Percentiles rank a stretch among this genome's conserved stretches.
These are phyloP conservation scores for Sipha maydis DNA, from an alignment of 2,888 invertebrate species.

Conservation along the genomic window DNA sequence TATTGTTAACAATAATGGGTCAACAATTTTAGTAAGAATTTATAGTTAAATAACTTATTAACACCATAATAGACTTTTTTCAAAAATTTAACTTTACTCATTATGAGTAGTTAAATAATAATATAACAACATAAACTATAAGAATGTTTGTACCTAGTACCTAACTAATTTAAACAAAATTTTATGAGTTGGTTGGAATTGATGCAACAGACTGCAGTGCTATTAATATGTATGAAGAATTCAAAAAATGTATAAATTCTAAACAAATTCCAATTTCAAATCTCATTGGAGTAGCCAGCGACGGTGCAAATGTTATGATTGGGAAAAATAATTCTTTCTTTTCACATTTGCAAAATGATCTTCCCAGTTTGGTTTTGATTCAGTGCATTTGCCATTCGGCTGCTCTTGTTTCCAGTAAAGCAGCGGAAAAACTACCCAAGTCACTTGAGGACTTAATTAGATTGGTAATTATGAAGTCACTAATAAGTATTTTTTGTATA, in stretches of 20 bases:
- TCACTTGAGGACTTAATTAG: not conserved
- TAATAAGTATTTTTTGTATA: not conserved
- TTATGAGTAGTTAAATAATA: too few species aligned
- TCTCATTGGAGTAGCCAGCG: not conserved
- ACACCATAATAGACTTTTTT: too few species aligned
- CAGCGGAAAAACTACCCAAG: not conserved
- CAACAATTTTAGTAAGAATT: too few species aligned
- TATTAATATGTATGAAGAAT: slow-evolving; percentile 3
- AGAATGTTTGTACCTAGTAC: too few species aligned
- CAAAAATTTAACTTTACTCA: too few species aligned
- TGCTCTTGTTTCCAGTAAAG: not conserved
- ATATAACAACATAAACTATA: too few species aligned
- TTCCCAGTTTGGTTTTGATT: not conserved
- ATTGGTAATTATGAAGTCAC: not conserved
- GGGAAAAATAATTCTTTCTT: slow-evolving; percentile 14
- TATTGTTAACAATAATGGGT: too few species aligned
- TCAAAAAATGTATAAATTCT: not conserved
- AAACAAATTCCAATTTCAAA: slow-evolving; percentile 18
- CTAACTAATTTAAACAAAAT: too few species aligned
- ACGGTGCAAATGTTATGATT: not conserved
- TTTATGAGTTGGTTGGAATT: not conserved
- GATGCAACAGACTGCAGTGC: slow-evolving; percentile 17
- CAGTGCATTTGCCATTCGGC: not conserved
- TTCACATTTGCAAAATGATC: slow-evolving; percentile 1
- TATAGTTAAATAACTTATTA: too few species aligned